These are phyloP conservation scores for Hirtodrosophila trivittata DNA, from an alignment of 2,888 invertebrate genomes.

Conservation along the genomic window DNA sequence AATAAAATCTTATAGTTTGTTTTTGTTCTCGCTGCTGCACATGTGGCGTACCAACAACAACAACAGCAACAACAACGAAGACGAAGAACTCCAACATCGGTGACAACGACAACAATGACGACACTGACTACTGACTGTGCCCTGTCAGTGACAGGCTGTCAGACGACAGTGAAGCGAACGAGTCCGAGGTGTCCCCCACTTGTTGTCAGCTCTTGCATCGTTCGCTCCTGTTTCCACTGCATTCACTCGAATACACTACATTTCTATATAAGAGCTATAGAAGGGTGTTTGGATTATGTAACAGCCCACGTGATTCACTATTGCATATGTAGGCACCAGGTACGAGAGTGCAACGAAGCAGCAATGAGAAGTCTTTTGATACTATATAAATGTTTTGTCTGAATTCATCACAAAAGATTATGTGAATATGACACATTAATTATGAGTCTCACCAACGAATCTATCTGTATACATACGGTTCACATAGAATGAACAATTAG, in stretches of 20 bases:
- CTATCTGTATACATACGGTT: too few relatives aligned
- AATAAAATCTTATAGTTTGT: conserved; percentile 77
- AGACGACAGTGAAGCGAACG: conserved; percentile 42
- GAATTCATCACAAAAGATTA: too few relatives aligned
- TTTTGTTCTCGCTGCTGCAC: conserved; percentile 55
- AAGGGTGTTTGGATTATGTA: too few relatives aligned
- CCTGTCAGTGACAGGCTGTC: conserved; percentile 73
- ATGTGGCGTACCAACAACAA: conserved; percentile 61
- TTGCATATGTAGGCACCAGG: too few relatives aligned
- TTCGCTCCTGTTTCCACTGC: conserved; percentile 25
- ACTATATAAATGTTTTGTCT: too few relatives aligned
- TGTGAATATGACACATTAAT: too few relatives aligned
- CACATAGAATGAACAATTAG: too few relatives aligned
- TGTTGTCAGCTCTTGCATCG: conserved; percentile 63
- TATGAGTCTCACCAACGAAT: too few relatives aligned
- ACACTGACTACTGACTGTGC: conserved; percentile 71
- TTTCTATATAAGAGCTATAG: conserved; percentile 1
- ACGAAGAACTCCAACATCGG: conserved; percentile 42
- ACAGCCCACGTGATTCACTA: too few relatives aligned
- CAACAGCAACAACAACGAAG: conserved; percentile 23
- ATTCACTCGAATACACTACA: conserved; percentile 24
- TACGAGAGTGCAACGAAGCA: too few relatives aligned
- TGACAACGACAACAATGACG: conserved; percentile 76
- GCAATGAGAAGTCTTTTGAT: too few relatives aligned
- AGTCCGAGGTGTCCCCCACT: conserved; percentile 54